Evolutionary conservation across 2,113 vertebrate genomes (phyloP).

Genomic region (Sminthopsis crassicaudata): DNA sequence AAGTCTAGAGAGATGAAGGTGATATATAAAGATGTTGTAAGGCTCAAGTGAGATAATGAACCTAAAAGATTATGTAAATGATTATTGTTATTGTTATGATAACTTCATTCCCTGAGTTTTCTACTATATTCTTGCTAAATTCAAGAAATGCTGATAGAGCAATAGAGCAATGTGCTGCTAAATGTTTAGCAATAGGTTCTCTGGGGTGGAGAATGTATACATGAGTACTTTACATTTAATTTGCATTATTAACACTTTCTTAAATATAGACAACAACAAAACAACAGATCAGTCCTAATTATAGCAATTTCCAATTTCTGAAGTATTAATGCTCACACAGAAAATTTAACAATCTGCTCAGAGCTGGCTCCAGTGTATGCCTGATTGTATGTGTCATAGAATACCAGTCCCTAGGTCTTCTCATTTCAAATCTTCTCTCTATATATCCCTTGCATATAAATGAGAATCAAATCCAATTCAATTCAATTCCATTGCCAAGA

Average conservation of each 20-base stretch:
- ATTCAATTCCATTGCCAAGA: not conserved
- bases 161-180: too few species aligned
- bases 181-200: not conserved
- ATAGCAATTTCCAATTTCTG: not conserved
- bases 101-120: too few species aligned
- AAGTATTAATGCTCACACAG: not conserved
- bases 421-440: not conserved
- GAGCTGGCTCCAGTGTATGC: too few species aligned
- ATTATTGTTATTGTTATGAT: constrained; percentile 10
- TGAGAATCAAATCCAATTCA: not conserved
- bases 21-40: not conserved
- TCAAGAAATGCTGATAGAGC: too few species aligned
- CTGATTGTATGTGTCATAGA: not conserved
- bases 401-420: not conserved
- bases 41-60: constrained; percentile 3
- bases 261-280: not conserved
- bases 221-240: too few species aligned
- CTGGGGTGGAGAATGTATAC: too few species aligned
- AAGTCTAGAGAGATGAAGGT: too few species aligned
- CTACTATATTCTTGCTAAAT: too few species aligned
- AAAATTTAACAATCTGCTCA: not conserved
- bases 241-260: too few species aligned
- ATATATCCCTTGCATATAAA: not conserved
- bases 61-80: constrained; percentile 45
- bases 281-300: not conserved